Base-by-base conservation (phyloP, 2,888 invertebrate species). In the Diploptera punctata region DNA sequence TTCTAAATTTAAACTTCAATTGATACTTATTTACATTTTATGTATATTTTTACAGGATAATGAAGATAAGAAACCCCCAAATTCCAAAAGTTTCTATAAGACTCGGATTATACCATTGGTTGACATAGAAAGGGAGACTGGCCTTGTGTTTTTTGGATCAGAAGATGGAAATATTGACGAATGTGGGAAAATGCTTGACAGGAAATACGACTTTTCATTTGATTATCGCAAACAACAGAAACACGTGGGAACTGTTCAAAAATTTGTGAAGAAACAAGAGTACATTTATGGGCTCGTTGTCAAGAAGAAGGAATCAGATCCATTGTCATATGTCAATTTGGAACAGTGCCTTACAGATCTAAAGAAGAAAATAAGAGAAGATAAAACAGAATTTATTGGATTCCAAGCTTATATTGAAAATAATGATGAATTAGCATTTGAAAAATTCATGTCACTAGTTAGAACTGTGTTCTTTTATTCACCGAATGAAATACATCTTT, bases 81-180 rank as follows among this genome's bases (percentile, higher is more conserved):
- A n/a, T n/a, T n/a, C n/a, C n/a, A n/a, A n/a, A n/a, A n/a, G n/a
- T n/a, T n/a, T n/a, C n/a, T n/a, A n/a, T n/a, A n/a, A n/a, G n/a
- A n/a, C n/a, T 33, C 33, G 33, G 10, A 7, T 33, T 33, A 5
- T 7, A 33, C 33, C 33, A 16, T 73, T 82, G 49, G 74, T 75
- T 16, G 75, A 81, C 47, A 81, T 83, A 13, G 80, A 78, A 33
- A 2, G 31, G 1, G 71, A 74, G 3, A 81, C 82, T 1, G 78
- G 79, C n/a, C 79, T 82, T 18, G 31, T 83, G 9, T 82, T 81
- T 76, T 80, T 82, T 44, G 79, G 81, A 21, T 76, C 78, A 1
- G 79, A 75, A 74, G 79, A 80, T 65, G 79, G 78, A n/a, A 24
- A 77, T 54, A 69, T 78, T 24, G 77, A 80, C 3, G 76, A 78